phyloP scores from a whole-genome alignment of 2,113 vertebrate species.

The Sylvia atricapilla region DNA sequence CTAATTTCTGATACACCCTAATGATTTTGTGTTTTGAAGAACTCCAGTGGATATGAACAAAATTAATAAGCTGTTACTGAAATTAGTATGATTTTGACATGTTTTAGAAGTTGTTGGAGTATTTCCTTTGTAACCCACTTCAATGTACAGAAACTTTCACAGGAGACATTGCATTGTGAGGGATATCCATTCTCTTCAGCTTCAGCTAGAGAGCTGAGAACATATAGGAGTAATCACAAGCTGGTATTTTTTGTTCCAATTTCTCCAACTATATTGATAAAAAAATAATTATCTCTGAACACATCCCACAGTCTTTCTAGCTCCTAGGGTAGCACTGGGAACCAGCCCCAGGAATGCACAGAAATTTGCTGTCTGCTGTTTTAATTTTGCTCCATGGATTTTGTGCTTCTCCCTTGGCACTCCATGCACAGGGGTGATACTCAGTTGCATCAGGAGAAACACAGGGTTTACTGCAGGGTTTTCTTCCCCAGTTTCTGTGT shows the following conservation, averaged over 20 bases:
- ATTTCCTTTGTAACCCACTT: background rate
- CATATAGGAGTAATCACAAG: background rate
- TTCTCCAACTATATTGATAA: background rate
- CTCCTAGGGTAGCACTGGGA: background rate
- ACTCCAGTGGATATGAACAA: background rate
- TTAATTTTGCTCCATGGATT: background rate
- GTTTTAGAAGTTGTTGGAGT: background rate
- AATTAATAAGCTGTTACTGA: background rate
- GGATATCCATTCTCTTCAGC: background rate
- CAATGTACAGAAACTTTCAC: background rate
- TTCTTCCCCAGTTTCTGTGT: background rate
- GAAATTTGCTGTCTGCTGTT: background rate
- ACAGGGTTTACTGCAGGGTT: background rate
- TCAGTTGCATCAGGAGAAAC: background rate
- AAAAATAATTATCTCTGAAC: background rate
- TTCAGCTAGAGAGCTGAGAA: background rate
- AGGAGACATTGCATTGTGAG: background rate
- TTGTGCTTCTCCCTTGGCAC: background rate
- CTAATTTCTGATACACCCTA: background rate
- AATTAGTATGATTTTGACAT: background rate
- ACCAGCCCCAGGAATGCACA: background rate
- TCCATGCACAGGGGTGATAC: accelerated
- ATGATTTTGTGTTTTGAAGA: background rate
- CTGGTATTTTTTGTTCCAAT: background rate
- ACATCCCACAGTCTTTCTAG: background rate